Evolutionary conservation across 2,888 invertebrate genomes (phyloP).

Genomic region (Synergus umbraculus): DNA sequence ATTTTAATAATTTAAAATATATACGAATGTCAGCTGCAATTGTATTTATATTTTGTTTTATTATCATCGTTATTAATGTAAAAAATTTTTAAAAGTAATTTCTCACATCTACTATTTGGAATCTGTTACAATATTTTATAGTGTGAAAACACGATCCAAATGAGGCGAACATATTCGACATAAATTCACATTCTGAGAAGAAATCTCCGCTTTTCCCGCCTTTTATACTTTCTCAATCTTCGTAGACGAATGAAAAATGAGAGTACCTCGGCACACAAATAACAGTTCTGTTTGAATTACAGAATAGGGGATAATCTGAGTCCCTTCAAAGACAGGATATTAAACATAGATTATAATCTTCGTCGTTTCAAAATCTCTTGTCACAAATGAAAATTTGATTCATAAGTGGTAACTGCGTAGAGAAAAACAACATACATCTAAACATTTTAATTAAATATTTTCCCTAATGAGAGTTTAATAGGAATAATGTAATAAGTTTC

Average conservation of each 20-base stretch:
- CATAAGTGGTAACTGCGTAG: neutral
- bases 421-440: neutral
- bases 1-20: too few relatives aligned
- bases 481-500: neutral
- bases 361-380: conserved; percentile 24
- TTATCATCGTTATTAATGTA: neutral
- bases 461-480: too few relatives aligned
- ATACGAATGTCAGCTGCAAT: too few relatives aligned
- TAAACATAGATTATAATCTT: conserved; percentile 66
- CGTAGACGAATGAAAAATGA: conserved; percentile 13
- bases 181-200: conserved; percentile 12
- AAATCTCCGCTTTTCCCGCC: conserved; percentile 5
- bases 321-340: conserved; percentile 63
- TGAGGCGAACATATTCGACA: neutral
- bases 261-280: neutral
- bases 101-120: neutral
- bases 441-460: too few relatives aligned
- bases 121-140: neutral
- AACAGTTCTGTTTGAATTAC: neutral
- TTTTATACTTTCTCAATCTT: conserved; percentile 32
- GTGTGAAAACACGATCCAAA: neutral
- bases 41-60: neutral
- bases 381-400: neutral
- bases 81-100: neutral
- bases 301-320: neutral